Base-by-base conservation (phyloP, 1,140 invertebrate species). In the Aphelenchoides avenae region DNA sequence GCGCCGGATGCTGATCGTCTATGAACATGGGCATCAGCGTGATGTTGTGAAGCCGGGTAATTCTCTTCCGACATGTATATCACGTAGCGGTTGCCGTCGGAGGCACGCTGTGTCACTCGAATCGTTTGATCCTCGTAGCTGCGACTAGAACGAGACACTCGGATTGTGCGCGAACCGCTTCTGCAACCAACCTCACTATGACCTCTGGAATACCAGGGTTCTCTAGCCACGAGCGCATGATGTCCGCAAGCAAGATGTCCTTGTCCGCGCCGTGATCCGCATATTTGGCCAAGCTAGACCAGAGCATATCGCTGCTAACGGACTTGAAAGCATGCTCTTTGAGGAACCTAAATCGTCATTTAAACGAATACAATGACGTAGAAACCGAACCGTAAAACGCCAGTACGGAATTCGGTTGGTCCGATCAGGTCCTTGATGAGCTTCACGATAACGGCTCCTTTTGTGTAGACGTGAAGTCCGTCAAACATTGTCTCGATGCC, bases 41-140 rank as follows among this genome's bases (percentile, higher is more conserved):
- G n/a, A n/a, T n/a, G n/a, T n/a, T n/a, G n/a, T n/a, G n/a, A n/a
- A n/a, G n/a, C n/a, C n/a, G n/a, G n/a, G n/a, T n/a, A n/a, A n/a
- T n/a, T n/a, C n/a, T n/a, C n/a, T n/a, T 52, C 66, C 22, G 46
- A 57, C 41, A 68, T 49, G 37, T 59, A 68, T 13, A 61, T 61
- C 27, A 63, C 49, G 41, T 73, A 64, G 30, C 48, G 43, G 31
- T 74, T 76, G 42, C 59, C 49, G 46, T 73, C 54, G 11, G 64
- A 29, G 18, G 52, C 27, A 24, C 44, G 30, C 48, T 75, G 72
- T 20, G 60, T 57, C 13, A 75, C 51, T 40, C 69, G 50, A 37
- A 75, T 68, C 27, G 67, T 57, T 29, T 77, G 64, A 47, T 75
- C 73, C 5, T 75, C 68, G 41, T 75, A 75, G 47, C 72, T 77